Percentiles rank a stretch among this genome's conserved stretches.
These are phyloP conservation scores for Listronotus oregonensis DNA, from an alignment of 1,140 invertebrate genomes.

Conservation along the genomic window DNA sequence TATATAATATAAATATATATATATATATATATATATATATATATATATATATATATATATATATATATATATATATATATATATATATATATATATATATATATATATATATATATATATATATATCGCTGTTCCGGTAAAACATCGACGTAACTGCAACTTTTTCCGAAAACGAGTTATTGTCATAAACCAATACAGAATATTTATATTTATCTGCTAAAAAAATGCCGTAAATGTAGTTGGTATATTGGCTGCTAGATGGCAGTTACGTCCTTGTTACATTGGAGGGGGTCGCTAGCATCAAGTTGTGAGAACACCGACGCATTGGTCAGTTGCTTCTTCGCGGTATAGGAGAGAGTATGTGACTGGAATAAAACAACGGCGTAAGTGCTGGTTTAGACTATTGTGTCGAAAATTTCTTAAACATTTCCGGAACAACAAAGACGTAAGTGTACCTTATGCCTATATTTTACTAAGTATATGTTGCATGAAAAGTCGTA, in stretches of 20 bases:
- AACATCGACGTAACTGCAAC: slow-evolving; percentile 3
- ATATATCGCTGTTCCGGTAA: slow-evolving; percentile 1
- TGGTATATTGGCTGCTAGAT: background rate
- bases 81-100: no score
- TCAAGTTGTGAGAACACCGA: background rate
- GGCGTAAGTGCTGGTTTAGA: background rate
- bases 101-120: no score
- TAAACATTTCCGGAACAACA: background rate
- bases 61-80: no score
- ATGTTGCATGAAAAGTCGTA: no score
- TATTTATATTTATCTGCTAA: background rate
- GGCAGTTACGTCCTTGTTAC: background rate
- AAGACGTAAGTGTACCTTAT: slow-evolving; percentile 5
- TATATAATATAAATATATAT: no score
- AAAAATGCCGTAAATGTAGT: background rate
- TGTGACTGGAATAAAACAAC: background rate
- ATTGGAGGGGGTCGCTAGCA: background rate
- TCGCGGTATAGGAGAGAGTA: background rate
- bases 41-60: no score
- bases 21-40: no score
- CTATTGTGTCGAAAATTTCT: background rate
- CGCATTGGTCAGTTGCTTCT: background rate
- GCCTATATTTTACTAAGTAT: no score
- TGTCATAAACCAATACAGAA: background rate
- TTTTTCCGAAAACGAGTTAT: background rate